A percentile compares a stretch with the other conserved stretches of the same genome.
phyloP scores from a whole-genome alignment of 2,797 vertebrate genomes.

The Pseudochromis fuscus region DNA sequence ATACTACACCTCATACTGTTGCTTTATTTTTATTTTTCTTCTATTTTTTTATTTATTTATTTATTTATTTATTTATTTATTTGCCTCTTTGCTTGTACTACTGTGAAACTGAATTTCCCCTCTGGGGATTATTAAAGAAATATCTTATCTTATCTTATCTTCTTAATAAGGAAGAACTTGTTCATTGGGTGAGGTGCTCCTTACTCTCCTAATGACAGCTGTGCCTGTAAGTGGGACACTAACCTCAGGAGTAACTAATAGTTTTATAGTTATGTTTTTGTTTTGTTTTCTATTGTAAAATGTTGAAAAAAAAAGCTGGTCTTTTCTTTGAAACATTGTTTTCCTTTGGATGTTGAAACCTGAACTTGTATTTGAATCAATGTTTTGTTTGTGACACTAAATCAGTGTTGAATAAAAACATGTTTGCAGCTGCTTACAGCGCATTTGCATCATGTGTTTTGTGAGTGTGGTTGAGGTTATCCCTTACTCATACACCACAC shows the following conservation, averaged over 20 bases:
- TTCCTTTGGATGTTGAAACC: too few species aligned
- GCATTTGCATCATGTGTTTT: neutral
- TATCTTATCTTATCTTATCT: too few species aligned
- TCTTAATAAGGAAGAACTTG: too few species aligned
- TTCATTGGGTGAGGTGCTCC: too few species aligned
- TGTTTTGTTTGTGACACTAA: neutral
- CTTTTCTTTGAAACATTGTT: constrained; percentile 2
- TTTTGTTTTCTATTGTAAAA: constrained; percentile 2
- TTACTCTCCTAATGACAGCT: neutral
- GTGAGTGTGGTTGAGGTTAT: neutral
- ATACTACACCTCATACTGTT: too few species aligned
- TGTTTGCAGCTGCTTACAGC: neutral
- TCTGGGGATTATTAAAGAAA: too few species aligned
- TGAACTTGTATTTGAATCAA: neutral
- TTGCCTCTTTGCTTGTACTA: too few species aligned
- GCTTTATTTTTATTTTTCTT: too few species aligned
- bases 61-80: too few species aligned
- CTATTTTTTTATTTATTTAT: neutral
- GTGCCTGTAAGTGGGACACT: rapidly evolving
- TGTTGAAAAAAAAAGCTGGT: rapidly evolving
- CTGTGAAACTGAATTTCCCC: too few species aligned
- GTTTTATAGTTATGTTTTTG: too few species aligned
- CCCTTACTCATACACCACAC: too few species aligned
- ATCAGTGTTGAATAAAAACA: neutral
- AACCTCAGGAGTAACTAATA: neutral